Evolutionary conservation across 2,888 invertebrate genomes (phyloP).

Genomic region (Hyalella azteca): DNA sequence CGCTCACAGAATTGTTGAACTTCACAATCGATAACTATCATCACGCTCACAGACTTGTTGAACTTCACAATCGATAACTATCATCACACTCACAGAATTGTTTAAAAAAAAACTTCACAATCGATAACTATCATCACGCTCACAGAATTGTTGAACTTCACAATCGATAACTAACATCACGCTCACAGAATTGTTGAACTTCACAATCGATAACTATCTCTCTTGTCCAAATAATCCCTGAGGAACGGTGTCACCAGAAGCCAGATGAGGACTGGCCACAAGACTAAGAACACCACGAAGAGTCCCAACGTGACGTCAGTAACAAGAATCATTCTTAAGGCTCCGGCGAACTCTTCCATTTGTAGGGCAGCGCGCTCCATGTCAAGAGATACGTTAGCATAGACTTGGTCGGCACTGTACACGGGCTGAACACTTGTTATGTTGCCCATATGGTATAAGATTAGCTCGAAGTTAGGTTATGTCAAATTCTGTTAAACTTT

Average conservation of each 20-base stretch:
- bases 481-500: neutral
- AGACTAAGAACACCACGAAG: neutral
- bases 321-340: neutral
- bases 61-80: too few species aligned
- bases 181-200: too few species aligned
- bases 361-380: slow-evolving; percentile 7
- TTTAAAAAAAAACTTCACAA: too few species aligned
- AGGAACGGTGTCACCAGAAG: neutral
- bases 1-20: too few species aligned
- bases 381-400: slow-evolving; percentile 19
- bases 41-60: too few species aligned
- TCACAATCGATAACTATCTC: too few species aligned
- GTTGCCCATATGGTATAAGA: neutral
- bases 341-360: slow-evolving; percentile 1
- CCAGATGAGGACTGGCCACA: neutral
- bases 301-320: neutral
- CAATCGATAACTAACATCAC: too few species aligned
- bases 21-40: too few species aligned
- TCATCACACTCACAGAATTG: too few species aligned
- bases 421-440: neutral
- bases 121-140: too few species aligned
- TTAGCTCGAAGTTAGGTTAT: neutral
- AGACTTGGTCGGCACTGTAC: neutral
- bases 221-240: neutral
- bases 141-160: too few species aligned